A percentile compares a stretch with the other conserved stretches of the same genome.
These are phyloP conservation scores for Eudasyphora cyanicolor DNA, from an alignment of 2,888 invertebrate species.

Conservation along the genomic window DNA sequence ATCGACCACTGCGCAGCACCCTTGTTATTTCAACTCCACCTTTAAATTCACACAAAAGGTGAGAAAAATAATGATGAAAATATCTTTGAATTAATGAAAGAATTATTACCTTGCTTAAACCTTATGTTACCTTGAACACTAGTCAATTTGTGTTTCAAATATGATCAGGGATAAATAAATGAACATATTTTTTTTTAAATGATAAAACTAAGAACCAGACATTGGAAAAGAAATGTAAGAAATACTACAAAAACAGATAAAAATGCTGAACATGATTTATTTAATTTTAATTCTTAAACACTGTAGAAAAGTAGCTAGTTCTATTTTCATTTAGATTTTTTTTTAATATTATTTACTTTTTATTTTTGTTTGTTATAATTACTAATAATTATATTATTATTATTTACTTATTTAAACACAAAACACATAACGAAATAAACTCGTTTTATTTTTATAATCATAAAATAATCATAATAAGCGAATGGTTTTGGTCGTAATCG, in stretches of 20 bases:
- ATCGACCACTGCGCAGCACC: background rate
- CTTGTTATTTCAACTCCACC: constrained; percentile 9
- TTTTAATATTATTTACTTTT: constrained; percentile 14
- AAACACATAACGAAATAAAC: background rate
- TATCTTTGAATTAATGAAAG: constrained; percentile 3
- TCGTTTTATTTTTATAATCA: background rate
- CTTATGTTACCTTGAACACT: constrained; percentile 64
- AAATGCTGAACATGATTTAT: constrained; percentile 62
- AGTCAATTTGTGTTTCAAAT: constrained; percentile 66
- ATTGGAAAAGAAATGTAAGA: constrained; percentile 9
- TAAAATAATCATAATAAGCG: constrained; percentile 2
- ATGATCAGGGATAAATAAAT: constrained; percentile 63
- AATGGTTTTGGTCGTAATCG: constrained; percentile 1
- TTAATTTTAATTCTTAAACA: constrained; percentile 51
- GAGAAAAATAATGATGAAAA: background rate
- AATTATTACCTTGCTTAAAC: constrained; percentile 54
- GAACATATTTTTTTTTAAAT: constrained; percentile 63
- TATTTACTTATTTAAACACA: constrained; percentile 15
- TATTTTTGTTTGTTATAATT: constrained; percentile 4
- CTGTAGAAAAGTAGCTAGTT: constrained; percentile 37
- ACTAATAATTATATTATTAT: constrained; percentile 20
- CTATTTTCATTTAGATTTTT: background rate
- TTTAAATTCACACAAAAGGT: constrained; percentile 1
- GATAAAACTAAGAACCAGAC: constrained; percentile 33
- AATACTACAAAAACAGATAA: constrained; percentile 31